Evolutionary conservation across 2,888 invertebrate species (phyloP), one percentile per base, ranked within the genome.

Genomic region (Rosalia funebris): DNA sequence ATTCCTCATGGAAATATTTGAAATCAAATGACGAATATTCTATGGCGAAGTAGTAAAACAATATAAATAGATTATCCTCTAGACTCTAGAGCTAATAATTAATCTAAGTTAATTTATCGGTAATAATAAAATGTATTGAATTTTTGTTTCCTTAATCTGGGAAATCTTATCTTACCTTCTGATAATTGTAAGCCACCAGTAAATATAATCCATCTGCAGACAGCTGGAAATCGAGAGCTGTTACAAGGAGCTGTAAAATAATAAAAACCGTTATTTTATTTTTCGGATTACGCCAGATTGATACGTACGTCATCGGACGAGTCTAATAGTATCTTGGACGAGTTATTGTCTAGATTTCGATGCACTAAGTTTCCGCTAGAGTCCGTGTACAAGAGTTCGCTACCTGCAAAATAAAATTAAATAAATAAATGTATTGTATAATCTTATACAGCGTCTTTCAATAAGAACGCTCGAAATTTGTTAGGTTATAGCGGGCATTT

Each of bases 161-260:
- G 11, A 11, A 31, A 55, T 56, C 3, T 48, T 37, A 19, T 73
- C 76, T 80, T 78, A 89, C 89, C 84, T 89, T 90, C 74, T 85
- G 85, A 66, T 86, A 86, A 73, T 86, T 85, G 71, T 86, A 85
- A 2, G 87, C 86, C 64, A 90, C 80, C 50, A 91, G 79, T 56
- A 91, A 74, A 74, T 85, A 89, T 69, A 86, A 84, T 45, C 83
- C 83, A 76, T 91, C 90, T 0, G 89, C 84, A 0, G 91, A 91
- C 60, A 91, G 79, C 70, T 86, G 84, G 70, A 84, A 85, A 60
- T 84, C 82, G 64, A 85, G 84, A 14, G 84, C 83, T 32, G 79
- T 75, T 15, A 71, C 62, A 60, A 82, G 63, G 56, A 79, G 68
- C 82, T 82, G 68, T 59, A 77, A 77, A 52, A 61, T 42, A 54